A percentile compares a stretch with the other conserved stretches of the same genome.
phyloP scores from a whole-genome alignment of 2,888 invertebrate species.

The Pristionchus mayeri region DNA sequence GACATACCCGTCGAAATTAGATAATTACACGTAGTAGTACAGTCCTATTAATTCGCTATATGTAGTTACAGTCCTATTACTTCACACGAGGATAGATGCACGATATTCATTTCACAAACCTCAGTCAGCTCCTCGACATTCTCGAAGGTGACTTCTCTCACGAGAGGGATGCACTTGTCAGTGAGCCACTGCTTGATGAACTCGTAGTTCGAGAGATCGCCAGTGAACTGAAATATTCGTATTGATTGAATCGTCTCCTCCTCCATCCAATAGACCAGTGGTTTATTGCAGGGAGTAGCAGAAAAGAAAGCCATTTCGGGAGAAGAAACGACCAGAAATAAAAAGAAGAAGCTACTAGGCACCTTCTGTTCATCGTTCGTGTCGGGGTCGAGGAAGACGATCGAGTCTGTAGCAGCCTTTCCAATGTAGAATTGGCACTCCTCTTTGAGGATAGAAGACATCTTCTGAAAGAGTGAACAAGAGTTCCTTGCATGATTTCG shows the following conservation, averaged over 20 bases:
- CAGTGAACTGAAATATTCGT: conserved; percentile 61
- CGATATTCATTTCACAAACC: conserved; percentile 79
- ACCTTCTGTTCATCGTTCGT: conserved; percentile 70
- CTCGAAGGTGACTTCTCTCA: conserved; percentile 98
- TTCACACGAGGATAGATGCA: background rate
- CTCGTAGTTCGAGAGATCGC: conserved; percentile 80
- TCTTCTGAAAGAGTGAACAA: conserved; percentile 64
- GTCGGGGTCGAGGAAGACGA: conserved; percentile 71
- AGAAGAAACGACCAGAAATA: background rate
- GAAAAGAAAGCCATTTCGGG: background rate
- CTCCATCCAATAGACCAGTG: background rate
- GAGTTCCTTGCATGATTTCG: too few relatives aligned
- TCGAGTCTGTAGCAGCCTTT: conserved; percentile 53
- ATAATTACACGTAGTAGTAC: too few relatives aligned
- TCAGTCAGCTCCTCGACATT: conserved; percentile 86
- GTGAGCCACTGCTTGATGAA: conserved; percentile 89
- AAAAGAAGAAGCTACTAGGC: background rate
- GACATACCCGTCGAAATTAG: too few relatives aligned
- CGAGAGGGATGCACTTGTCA: conserved; percentile 95
- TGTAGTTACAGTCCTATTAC: too few relatives aligned
- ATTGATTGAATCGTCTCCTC: background rate
- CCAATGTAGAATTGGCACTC: conserved; percentile 88
- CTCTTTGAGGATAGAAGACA: conserved; percentile 88
- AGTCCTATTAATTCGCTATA: too few relatives aligned
- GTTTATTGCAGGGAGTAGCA: background rate